Percentiles rank a stretch among this genome's conserved stretches.
Conservation (phyloP, 2,113 vertebrate species). For the Solea solea region DNA sequence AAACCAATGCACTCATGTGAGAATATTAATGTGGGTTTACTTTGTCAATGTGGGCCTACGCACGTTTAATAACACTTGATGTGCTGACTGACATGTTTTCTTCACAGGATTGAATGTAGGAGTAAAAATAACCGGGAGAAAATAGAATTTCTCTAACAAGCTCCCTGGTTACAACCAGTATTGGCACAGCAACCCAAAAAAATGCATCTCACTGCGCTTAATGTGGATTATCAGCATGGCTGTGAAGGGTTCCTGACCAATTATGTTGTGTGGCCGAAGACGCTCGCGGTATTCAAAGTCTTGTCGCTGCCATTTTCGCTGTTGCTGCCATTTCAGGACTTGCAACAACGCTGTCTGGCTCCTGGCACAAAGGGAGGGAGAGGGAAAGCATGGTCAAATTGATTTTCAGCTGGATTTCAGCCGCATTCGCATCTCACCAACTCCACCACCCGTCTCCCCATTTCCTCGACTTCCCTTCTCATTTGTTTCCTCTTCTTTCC, state of each 20-base stretch:
- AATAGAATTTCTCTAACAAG: conserved; percentile 8
- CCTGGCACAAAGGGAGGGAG: conserved; percentile 20
- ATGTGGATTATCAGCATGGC: conserved; percentile 22
- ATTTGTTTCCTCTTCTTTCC: conserved; percentile 4
- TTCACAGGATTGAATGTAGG: background rate
- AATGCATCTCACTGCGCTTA: conserved; percentile 2
- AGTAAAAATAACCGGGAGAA: too few species aligned
- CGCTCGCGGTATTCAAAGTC: background rate
- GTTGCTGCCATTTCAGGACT: conserved; percentile 37
- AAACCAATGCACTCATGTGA: background rate
- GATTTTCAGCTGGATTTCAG: conserved; percentile 68
- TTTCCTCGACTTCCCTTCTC: conserved; percentile 22
- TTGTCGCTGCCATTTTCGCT: conserved; percentile 32
- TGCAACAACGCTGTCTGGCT: conserved; percentile 47
- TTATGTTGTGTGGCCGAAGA: background rate
- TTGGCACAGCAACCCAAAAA: conserved; percentile 1
- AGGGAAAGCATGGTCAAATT: conserved; percentile 42
- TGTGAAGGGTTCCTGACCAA: conserved; percentile 35
- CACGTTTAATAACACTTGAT: background rate
- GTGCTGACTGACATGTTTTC: background rate
- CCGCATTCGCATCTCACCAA: conserved; percentile 15
- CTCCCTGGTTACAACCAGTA: conserved; percentile 8
- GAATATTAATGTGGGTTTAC: conserved; percentile 1
- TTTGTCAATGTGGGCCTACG: background rate
- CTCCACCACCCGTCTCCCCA: conserved; percentile 19